phyloP scores from a whole-genome alignment of 2,113 vertebrate species.

The Entomyzon cyanotis region DNA sequence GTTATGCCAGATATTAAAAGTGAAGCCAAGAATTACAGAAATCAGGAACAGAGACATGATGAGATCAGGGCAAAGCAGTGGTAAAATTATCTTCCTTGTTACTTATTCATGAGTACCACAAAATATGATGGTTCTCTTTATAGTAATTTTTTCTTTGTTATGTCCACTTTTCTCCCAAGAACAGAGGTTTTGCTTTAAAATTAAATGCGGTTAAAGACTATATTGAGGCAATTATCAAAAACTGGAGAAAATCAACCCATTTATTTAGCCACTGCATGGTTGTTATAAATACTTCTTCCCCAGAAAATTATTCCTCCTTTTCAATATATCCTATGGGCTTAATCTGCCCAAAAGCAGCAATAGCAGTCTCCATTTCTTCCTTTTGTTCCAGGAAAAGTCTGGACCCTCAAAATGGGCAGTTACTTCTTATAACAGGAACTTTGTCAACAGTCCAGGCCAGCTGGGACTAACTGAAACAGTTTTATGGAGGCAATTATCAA shows the following conservation, averaged over 20 bases:
- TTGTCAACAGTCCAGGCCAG: background rate
- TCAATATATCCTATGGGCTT: background rate
- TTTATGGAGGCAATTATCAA: background rate
- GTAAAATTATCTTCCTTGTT: background rate
- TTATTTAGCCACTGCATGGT: background rate
- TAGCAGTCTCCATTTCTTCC: background rate
- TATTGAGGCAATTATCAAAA: background rate
- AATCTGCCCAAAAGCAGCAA: background rate
- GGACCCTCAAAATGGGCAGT: background rate
- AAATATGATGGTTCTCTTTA: background rate
- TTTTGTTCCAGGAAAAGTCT: background rate
- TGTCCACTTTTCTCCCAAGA: background rate
- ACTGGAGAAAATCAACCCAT: background rate
- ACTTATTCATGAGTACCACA: background rate
- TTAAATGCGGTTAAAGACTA: background rate
- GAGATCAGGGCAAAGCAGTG: background rate
- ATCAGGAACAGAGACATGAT: background rate
- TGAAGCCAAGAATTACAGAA: background rate
- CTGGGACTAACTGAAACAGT: background rate
- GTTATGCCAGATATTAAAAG: background rate
- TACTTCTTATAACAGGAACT: background rate
- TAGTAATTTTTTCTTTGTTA: background rate
- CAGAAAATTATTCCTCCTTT: background rate
- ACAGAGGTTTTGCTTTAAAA: background rate
- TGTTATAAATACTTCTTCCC: background rate